Evolutionary conservation across 2,113 vertebrate genomes (phyloP), one percentile per base, ranked within the genome.

Genomic region (Suricata suricatta): DNA sequence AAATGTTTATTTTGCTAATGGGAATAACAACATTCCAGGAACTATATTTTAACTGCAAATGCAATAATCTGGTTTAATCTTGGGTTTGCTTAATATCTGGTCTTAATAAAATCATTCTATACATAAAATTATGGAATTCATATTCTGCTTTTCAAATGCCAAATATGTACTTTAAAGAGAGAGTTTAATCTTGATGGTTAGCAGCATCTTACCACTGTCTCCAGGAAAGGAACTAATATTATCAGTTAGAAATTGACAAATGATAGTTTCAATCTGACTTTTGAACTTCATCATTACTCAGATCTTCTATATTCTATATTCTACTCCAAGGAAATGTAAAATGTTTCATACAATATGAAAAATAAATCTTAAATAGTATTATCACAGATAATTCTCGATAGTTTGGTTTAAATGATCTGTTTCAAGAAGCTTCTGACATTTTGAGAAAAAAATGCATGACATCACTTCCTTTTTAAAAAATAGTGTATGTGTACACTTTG

Each of bases 1-100:
- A 76, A 91, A 92, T 80, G 54, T n/a, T 88, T 92, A 85, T 76
- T 83, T 95, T 87, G 15, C 63, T 93, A 90, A 47, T n/a, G 19
- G 25, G 9, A 89, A 89, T 60, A 60, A 12, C 44, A 74, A 54
- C 15, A 92, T 86, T 82, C 23, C 4, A 82, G 94, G 6, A 82
- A 80, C 66, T 88, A 11, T 29, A 81, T 81, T 69, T 86, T 86
- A 93, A 87, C 35, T 80, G 21, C 16, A 94, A 63, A 33, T 81
- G 4, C 4, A 52, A 63, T 64, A 71, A 96, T 66, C 44, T 91
- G 50, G 9, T 35, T 93, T 64, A 91, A 85, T 60, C 25, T 44
- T 71, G 35, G 63, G 0, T 47, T 90, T 95, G n/a, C 47, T 92
- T 12, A 74, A 86, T 82, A 54, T 69, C n/a, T 64, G 17, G 72